A percentile compares a stretch with the other conserved stretches of the same genome.
These are phyloP conservation scores for Mechanitis messenoides DNA, from an alignment of 2,888 invertebrate species.

Conservation along the genomic window DNA sequence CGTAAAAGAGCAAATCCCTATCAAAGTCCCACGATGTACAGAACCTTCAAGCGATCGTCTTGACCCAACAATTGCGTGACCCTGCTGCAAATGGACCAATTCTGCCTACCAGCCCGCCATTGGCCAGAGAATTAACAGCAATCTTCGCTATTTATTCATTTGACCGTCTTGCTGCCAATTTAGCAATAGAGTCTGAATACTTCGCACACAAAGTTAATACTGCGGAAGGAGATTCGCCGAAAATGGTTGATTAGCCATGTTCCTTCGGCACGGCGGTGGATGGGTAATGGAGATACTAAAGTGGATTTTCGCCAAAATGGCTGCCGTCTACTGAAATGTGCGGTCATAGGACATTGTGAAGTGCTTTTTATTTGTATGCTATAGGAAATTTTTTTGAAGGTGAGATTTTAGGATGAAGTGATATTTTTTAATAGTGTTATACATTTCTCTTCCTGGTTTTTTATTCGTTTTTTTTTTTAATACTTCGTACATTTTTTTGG, in stretches of 20 bases:
- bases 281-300: conserved; percentile 40
- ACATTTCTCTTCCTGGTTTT: no score
- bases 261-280: conserved; percentile 49
- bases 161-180: conserved; percentile 63
- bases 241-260: conserved; percentile 59
- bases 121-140: conserved; percentile 66
- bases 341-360: conserved; percentile 38
- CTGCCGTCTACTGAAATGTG: conserved; percentile 40
- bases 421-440: no score
- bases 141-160: conserved; percentile 65
- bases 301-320: conserved; percentile 69
- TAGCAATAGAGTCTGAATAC: conserved; percentile 49
- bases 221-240: conserved; percentile 24
- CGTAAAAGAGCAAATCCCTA: background rate
- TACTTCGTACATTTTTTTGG: no score
- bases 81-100: conserved; percentile 70
- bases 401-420: conserved; percentile 35
- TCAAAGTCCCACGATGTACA: conserved; percentile 18
- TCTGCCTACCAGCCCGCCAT: conserved; percentile 53
- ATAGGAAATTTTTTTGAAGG: conserved; percentile 41
- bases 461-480: no score
- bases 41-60: conserved; percentile 45
- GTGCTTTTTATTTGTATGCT: conserved; percentile 28
- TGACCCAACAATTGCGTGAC: conserved; percentile 58
- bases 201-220: conserved; percentile 27